Percentiles rank a stretch among this genome's conserved stretches.
Evolutionary conservation across 2,113 vertebrate species (phyloP).

Genomic region (Leptocoma aspasia): DNA sequence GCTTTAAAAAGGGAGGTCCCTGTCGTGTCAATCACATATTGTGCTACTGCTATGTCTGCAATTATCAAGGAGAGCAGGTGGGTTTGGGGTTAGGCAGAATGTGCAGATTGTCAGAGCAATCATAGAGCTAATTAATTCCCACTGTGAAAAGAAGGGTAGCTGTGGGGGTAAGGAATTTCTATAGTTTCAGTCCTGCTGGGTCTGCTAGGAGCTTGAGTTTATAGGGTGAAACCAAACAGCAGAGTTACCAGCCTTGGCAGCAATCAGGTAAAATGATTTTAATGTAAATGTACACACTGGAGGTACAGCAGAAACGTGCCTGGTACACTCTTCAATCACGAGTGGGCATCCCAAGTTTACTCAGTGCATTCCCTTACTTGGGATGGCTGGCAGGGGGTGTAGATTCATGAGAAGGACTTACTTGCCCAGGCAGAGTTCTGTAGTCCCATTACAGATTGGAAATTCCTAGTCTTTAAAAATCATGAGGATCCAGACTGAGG

Average conservation of each 20-base stretch:
- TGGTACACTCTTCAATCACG: not conserved
- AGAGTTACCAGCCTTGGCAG: not conserved
- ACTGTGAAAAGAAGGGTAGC: not conserved
- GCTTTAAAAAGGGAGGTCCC: constrained; percentile 27
- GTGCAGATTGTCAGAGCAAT: not conserved
- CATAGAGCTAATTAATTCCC: not conserved
- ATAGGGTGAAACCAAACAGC: not conserved
- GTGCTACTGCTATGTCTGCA: not conserved
- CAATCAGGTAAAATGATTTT: not conserved
- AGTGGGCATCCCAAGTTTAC: not conserved
- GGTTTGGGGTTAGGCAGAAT: not conserved
- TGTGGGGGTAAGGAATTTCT: not conserved
- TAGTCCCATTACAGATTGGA: not conserved
- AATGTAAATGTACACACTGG: not conserved
- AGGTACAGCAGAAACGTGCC: not conserved
- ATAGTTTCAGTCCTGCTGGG: not conserved
- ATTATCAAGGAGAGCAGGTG: not conserved
- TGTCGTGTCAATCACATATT: not conserved
- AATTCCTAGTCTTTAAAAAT: not conserved
- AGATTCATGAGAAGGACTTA: not conserved
- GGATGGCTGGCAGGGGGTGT: not conserved
- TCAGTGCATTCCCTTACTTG: not conserved
- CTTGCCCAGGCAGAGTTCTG: not conserved
- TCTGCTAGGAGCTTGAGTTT: not conserved
- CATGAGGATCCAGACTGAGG: not conserved